Evolutionary conservation across 1,140 invertebrate species (phyloP).

Genomic region (Drosophila novamexicana): DNA sequence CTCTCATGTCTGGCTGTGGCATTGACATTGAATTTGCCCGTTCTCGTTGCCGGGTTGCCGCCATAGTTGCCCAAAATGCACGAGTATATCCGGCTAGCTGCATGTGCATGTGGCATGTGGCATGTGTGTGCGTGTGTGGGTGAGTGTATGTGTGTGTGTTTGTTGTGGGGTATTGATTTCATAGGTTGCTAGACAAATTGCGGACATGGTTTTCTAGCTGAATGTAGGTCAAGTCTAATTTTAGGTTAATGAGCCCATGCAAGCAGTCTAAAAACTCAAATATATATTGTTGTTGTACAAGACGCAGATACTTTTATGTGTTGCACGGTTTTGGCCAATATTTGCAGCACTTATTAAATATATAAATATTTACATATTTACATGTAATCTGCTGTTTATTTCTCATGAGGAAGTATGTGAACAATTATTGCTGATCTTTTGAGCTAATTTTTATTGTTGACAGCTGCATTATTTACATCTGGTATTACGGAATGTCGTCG

Average conservation of each 20-base stretch:
- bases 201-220: conserved; percentile 8
- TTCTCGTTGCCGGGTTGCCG: conserved; percentile 28
- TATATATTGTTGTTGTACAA: not conserved
- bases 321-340: not conserved
- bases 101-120: conserved; percentile 22
- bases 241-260: conserved; percentile 31
- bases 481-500: conserved; percentile 12
- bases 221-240: conserved; percentile 66
- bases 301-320: too few relatives aligned
- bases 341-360: not conserved
- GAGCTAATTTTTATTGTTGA: conserved; percentile 37
- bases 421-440: conserved; percentile 18
- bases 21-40: conserved; percentile 66
- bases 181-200: conserved; percentile 20
- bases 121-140: not conserved
- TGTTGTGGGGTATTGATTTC: conserved; percentile 42
- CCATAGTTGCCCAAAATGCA: conserved; percentile 53
- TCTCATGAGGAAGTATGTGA: not conserved
- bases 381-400: conserved; percentile 6
- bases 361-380: not conserved
- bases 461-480: conserved; percentile 37
- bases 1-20: conserved; percentile 29
- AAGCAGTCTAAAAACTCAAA: conserved; percentile 20
- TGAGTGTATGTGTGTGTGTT: not conserved
- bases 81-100: not conserved